A percentile compares a stretch with the other conserved stretches of the same genome.
Evolutionary conservation across 1,140 invertebrate genomes (phyloP).

Genomic region (Drosophila punjabiensis): DNA sequence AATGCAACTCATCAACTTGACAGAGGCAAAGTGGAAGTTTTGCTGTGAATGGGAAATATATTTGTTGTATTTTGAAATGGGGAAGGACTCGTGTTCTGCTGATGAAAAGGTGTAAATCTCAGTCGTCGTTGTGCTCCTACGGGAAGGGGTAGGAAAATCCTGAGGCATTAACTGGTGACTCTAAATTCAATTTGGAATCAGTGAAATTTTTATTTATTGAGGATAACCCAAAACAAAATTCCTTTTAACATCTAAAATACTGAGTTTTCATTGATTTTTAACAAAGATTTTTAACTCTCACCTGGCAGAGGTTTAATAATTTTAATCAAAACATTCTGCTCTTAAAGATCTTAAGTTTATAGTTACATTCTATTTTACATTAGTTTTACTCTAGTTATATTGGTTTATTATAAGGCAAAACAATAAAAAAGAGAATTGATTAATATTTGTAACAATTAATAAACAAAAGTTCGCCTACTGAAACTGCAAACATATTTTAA

Average conservation of each 20-base stretch:
- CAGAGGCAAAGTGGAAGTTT: constrained; percentile 35
- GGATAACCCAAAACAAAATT: neutral
- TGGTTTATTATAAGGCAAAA: neutral
- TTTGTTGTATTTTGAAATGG: constrained; percentile 19
- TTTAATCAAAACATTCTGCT: neutral
- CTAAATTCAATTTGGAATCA: neutral
- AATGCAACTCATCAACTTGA: constrained; percentile 48
- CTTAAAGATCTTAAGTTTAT: neutral
- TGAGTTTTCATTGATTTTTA: neutral
- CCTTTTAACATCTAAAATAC: neutral
- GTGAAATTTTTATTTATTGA: neutral
- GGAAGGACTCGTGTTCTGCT: constrained; percentile 9
- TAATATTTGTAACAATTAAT: neutral
- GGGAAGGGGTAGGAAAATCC: neutral
- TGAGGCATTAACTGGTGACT: neutral
- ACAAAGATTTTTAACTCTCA: neutral
- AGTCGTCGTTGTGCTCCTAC: neutral
- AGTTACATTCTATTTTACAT: neutral
- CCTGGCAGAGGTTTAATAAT: neutral
- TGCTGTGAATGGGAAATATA: constrained; percentile 36
- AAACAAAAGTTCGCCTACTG: neutral
- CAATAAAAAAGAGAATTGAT: neutral
- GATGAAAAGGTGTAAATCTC: neutral
- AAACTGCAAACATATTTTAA: neutral
- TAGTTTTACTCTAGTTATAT: too few relatives aligned